phyloP scores from a whole-genome alignment of 1,140 invertebrate genomes.

The Leptinotarsa lineolata region DNA sequence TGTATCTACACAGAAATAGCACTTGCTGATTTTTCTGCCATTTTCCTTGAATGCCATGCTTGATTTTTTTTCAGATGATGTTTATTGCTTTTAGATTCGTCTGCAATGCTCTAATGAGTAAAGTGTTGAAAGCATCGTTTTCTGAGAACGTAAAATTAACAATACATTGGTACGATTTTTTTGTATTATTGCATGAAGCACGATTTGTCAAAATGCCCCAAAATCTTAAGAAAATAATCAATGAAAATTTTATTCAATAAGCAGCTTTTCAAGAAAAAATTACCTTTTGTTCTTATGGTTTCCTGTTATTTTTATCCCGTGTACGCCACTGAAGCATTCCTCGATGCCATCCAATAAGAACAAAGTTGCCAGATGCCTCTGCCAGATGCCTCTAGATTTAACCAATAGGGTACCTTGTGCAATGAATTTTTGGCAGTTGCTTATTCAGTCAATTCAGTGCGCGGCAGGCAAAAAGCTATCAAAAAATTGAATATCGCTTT shows the following conservation, averaged over 20 bases:
- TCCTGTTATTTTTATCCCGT: too few species aligned
- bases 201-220: not conserved
- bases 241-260: not conserved
- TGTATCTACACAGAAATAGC: not conserved
- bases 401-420: constrained; percentile 42
- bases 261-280: not conserved
- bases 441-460: constrained; percentile 35
- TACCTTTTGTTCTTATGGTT: not conserved
- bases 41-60: not conserved
- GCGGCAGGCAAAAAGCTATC: constrained; percentile 24
- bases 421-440: constrained; percentile 45
- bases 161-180: constrained; percentile 48
- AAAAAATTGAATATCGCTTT: constrained; percentile 49
- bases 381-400: constrained; percentile 50
- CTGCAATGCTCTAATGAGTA: constrained; percentile 24
- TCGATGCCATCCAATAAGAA: constrained; percentile 37
- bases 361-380: constrained; percentile 51
- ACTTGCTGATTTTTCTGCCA: not conserved
- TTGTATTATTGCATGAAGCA: constrained; percentile 21
- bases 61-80: not conserved
- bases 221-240: not conserved
- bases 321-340: constrained; percentile 35
- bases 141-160: constrained; percentile 52
- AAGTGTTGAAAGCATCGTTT: constrained; percentile 49
- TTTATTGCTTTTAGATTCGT: constrained; percentile 24